Base-by-base conservation (phyloP, 2,797 vertebrate species). In the Iguana delicatissima region DNA sequence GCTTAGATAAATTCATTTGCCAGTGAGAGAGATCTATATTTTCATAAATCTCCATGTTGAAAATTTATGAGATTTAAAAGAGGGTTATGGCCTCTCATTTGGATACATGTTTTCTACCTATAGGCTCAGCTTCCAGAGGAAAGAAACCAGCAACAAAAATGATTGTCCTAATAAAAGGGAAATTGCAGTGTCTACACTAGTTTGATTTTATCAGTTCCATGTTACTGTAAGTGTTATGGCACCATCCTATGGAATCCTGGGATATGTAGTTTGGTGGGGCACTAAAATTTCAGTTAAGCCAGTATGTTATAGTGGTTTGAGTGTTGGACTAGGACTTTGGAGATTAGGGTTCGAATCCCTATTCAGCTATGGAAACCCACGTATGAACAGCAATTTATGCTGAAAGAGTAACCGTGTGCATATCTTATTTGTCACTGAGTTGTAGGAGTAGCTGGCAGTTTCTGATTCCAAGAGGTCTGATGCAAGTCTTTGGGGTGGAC, bases 131-230 rank as follows among this genome's bases (percentile, higher is more conserved):
- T 89, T 84, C 93, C 52, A 74, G 13, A 74, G 89, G 10, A 59
- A 92, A 90, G 89, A n/a, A 22, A 24, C 32, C 57, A 42, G 22
- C 87, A 87, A 92, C 16, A 13, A 32, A 32, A 35, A 62, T 76
- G 38, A 32, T 18, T 88, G 46, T 93, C 83, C 80, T 85, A 86
- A 86, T 92, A 20, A 91, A 95, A 93, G 92, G 72, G 55, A 93
- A 92, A 94, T 92, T 73, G 90, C 88, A 22, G 80, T 90, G 92
- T 93, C 8, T 92, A 85, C 89, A 92, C 26, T 69, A 69, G 7
- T 32, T 29, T 32, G 7, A 8, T 32, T 26, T 69, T 69, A 69
- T 69, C 26, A 32, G 8, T 32, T 69, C 1, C 6, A 12, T 69
- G 13, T 59, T 18, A 69, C 64, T 10, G 10, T 69, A 26, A 3